phyloP scores from a whole-genome alignment of 1,140 invertebrate genomes.

The Globodera rostochiensis region DNA sequence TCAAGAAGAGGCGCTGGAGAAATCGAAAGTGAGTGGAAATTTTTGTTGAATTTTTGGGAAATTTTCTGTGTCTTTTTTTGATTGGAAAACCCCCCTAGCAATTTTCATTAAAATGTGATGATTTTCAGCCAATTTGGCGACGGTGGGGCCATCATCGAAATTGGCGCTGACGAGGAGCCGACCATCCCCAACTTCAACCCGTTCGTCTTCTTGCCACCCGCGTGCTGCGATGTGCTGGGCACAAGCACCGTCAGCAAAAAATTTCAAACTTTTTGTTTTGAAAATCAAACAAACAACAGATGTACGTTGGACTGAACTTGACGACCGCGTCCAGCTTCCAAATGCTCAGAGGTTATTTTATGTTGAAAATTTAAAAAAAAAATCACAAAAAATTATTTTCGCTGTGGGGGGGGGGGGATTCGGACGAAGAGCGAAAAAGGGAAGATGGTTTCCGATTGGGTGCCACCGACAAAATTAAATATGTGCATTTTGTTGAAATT shows the following conservation, averaged over 20 bases:
- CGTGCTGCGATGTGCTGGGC: constrained; percentile 61
- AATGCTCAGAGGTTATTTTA: constrained; percentile 81
- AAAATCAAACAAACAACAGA: constrained; percentile 60
- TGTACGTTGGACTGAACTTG: constrained; percentile 86
- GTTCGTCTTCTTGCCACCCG: constrained; percentile 76
- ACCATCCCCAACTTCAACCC: constrained; percentile 67
- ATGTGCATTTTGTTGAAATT: constrained; percentile 16
- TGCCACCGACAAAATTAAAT: background rate
- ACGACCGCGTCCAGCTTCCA: constrained; percentile 93
- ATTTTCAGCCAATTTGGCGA: constrained; percentile 21
- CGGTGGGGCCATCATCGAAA: constrained; percentile 49
- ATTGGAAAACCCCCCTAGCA: background rate
- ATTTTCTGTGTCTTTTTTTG: background rate
- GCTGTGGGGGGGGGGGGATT: constrained; percentile 2
- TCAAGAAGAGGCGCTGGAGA: constrained; percentile 38
- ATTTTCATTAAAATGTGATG: no score
- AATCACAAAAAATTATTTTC: background rate
- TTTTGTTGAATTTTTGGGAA: background rate
- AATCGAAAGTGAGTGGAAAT: constrained; percentile 13
- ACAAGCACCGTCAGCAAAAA: constrained; percentile 36
- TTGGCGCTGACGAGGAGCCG: constrained; percentile 60
- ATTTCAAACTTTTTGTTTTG: background rate
- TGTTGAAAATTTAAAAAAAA: background rate
- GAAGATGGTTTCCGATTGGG: no score
- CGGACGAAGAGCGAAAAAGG: no score